A percentile compares a stretch with the other conserved stretches of the same genome.
Evolutionary conservation across 2,113 vertebrate species (phyloP).

Genomic region (Oostethus manadensis): DNA sequence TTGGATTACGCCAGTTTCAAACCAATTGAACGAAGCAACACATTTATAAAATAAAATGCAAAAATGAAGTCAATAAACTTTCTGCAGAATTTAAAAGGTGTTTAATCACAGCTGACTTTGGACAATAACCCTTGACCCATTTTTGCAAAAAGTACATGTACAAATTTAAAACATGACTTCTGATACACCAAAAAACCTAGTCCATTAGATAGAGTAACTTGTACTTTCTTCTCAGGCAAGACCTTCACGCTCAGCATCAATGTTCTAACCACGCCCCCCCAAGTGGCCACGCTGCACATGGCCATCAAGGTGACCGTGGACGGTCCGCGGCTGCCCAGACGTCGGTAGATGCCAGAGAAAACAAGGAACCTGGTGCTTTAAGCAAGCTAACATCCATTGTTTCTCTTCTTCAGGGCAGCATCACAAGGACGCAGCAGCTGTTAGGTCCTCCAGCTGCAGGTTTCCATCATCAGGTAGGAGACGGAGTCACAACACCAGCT

Average conservation of each 20-base stretch:
- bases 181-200: neutral
- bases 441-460: constrained; percentile 29
- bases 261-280: constrained; percentile 58
- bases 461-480: constrained; percentile 33
- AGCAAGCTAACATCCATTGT: neutral
- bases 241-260: constrained; percentile 61
- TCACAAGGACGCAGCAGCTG: constrained; percentile 48
- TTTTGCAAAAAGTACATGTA: too few relatives aligned
- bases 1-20: constrained; percentile 47
- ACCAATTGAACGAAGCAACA: too few relatives aligned
- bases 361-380: neutral
- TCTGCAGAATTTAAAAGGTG: too few relatives aligned
- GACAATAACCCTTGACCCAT: too few relatives aligned
- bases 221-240: constrained; percentile 36
- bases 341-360: constrained; percentile 28
- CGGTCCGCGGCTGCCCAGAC: constrained; percentile 59
- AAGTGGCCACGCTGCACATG: constrained; percentile 52
- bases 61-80: too few relatives aligned
- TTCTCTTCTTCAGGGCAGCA: constrained; percentile 47
- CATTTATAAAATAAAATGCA: too few relatives aligned
- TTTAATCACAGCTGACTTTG: too few relatives aligned
- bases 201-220: neutral
- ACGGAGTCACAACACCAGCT: neutral
- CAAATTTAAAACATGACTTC: too few relatives aligned
- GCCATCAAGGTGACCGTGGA: constrained; percentile 66